Evolutionary conservation across 2,113 vertebrate genomes (phyloP), one percentile per base, ranked within the genome.

Genomic region (Protobothrops flavoviridis): DNA sequence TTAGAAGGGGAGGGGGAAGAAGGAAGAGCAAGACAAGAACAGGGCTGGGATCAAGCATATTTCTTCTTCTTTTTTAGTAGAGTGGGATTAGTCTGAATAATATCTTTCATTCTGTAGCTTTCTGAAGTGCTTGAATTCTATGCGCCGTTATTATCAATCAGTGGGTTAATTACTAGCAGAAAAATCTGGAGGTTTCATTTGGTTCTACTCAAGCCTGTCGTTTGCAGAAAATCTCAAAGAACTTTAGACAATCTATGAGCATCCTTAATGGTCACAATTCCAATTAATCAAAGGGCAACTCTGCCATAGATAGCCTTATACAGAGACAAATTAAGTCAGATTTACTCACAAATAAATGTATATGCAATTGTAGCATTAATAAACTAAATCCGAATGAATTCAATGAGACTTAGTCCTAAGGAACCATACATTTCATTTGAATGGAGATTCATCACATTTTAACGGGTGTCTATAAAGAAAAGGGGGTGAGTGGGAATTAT

Each of bases 1-100:
- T 48, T 90, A 90, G n/a, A 3, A n/a, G 0, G 4, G 85, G 43
- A 9, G 8, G 2, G 0, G 20, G 2, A 3, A 39, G 4, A 11
- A 26, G 0, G 21, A n/a, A 61, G 2, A 91, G 92, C 43, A 92
- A 23, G 26, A 53, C 90, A 93, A n/a, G 17, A 12, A 86, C 15
- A 21, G 23, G 45, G 94, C 6, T 57, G 92, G 64, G 9, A 26
- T 20, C 15, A 57, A 33, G 4, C 33, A 26, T 26, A 11, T 0
- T 91, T 74, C 9, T 87, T 21, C 23, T 29, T 53, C 48, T 45
- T 81, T 56, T 57, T 61, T 55, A 17, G 2, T 2, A 2, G 21
- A 20, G 2, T 94, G 92, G 94, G 26, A 26, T 87, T 90, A 21
- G 2, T 4, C n/a, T 39, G 20, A 64, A 50, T 0, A 48, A 24